Evolutionary conservation across 2,797 vertebrate species (phyloP), one percentile per base, ranked within the genome.

Genomic region (Erithacus rubecula): DNA sequence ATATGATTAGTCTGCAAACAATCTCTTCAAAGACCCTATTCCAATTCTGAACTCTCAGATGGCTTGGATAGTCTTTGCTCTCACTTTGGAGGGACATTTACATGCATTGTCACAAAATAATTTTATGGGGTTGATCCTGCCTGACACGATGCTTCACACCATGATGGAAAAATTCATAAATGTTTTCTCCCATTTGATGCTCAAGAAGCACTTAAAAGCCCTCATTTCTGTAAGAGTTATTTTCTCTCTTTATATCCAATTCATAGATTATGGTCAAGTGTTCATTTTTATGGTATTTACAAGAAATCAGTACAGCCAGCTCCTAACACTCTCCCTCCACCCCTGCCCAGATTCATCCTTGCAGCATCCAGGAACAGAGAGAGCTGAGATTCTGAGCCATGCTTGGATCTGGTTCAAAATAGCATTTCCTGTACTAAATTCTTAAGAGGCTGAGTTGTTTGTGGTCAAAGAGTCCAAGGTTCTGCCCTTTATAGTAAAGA

Each of bases 271-370:
- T 83, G 85, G 93, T 88, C 76, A 93, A 95, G 90, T 83, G 79
- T 64, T 95, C 88, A 63, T 94, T 96, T 94, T 94, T 94, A 84
- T 74, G 89, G 63, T 94, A 67, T 96, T 94, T 94, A 95, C 87
- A 91, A 93, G 89, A 82, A 95, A 84, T 91, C 44, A 67, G 83
- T 24, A 27, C 60, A 92, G 67, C 77, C 69, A 90, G 83, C 67
- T 81, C 27, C n/a, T 62, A 83, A 55, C 77, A 44, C 13, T 41
- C 39, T 74, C 43, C 49, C 51, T 43, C 63, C 37, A 20, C 26
- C 67, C 22, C 83, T 65, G 79, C 58, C 80, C 63, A 30, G 58
- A 67, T 18, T 26, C 55, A 55, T 87, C 84, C 60, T 67, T 9
- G 18, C 76, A 83, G 79, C 51, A 13, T 85, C 20, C 20, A 56